Evolutionary conservation across 2,797 vertebrate genomes (phyloP), one percentile per base, ranked within the genome.

Genomic region (Borostomias antarcticus): DNA sequence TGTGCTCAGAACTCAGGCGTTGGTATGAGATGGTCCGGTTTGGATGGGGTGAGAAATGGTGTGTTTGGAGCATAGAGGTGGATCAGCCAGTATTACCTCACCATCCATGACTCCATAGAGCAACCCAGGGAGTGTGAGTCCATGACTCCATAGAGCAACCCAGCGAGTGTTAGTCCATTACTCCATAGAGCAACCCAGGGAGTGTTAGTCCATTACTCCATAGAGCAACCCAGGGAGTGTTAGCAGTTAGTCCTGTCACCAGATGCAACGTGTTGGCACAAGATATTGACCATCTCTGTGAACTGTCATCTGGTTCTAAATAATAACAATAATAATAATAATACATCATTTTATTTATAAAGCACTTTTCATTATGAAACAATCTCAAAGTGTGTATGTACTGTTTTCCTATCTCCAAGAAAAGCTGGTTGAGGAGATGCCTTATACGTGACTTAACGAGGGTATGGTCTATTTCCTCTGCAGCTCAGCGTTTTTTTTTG

Each of bases 71-170:
- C 25, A 19, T 23, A 40, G 17, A 13, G 30, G 45, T 67, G 19
- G 45, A 67, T 67, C 29, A 67, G 23, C 40, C 35, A 52, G 1
- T n/a, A 7, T 15, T 50, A n/a, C 21, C 35, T 60, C 43, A 32
- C 15, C 26, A 29, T 67, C 23, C 19, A 52, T 52, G 21, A 29
- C 28, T 30, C 19, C 21, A 6, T 29, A 25, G 13, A 19, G 19
- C 32, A 58, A 37, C 37, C 37, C 13, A 1, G 43, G 4, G 37
- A 28, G n/a, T n/a, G n/a, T n/a, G n/a, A n/a, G n/a, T n/a, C n/a
- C n/a, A n/a, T n/a, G n/a, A n/a, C n/a, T n/a, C n/a, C n/a, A n/a
- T n/a, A n/a, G n/a, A n/a, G n/a, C n/a, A n/a, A n/a, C n/a, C n/a
- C n/a, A n/a, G n/a, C n/a, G n/a, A n/a, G n/a, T n/a, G n/a, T n/a